Evolutionary conservation across 2,888 invertebrate species (phyloP).

Genomic region (Phoenoteleia sp.): DNA sequence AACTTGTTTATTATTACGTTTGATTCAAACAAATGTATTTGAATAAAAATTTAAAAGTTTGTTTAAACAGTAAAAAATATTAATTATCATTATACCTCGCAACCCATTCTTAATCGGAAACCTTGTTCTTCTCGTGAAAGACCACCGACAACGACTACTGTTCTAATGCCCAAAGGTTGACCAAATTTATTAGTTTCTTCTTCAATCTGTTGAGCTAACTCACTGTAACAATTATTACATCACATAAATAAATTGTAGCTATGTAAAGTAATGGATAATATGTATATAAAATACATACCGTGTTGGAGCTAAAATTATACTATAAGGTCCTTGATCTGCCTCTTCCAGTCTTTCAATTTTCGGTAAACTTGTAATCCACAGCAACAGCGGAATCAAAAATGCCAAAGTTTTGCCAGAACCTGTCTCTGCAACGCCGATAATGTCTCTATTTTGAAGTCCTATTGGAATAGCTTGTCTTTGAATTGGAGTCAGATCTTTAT

Average conservation of each 20-base stretch:
- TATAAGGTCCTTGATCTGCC: constrained; percentile 98
- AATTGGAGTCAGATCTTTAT: constrained; percentile 99
- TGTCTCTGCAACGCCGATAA: constrained; percentile 99
- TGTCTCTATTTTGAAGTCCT: constrained; percentile 97
- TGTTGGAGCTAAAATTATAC: constrained; percentile 99
- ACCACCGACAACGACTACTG: constrained; percentile 99
- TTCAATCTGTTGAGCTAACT: constrained; percentile 99
- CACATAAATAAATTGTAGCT: too few species aligned
- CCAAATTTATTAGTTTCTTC: constrained; percentile 99
- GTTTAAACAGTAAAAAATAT: constrained; percentile 15
- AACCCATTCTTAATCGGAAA: constrained; percentile 97
- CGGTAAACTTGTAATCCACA: constrained; percentile 99
- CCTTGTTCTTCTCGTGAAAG: constrained; percentile 99
- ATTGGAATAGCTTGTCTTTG: constrained; percentile 99
- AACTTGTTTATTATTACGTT: not conserved
- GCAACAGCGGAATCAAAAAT: constrained; percentile 98
- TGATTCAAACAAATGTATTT: not conserved
- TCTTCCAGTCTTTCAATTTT: constrained; percentile 97
- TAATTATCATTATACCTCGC: constrained; percentile 90
- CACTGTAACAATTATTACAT: constrained; percentile 87
- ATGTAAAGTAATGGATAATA: too few species aligned
- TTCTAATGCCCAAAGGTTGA: constrained; percentile 95
- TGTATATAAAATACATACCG: constrained; percentile 83
- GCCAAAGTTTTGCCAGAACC: constrained; percentile 99
- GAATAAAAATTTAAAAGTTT: not conserved